phyloP scores from a whole-genome alignment of 2,113 vertebrate genomes.

The Chaenogobius annularis region DNA sequence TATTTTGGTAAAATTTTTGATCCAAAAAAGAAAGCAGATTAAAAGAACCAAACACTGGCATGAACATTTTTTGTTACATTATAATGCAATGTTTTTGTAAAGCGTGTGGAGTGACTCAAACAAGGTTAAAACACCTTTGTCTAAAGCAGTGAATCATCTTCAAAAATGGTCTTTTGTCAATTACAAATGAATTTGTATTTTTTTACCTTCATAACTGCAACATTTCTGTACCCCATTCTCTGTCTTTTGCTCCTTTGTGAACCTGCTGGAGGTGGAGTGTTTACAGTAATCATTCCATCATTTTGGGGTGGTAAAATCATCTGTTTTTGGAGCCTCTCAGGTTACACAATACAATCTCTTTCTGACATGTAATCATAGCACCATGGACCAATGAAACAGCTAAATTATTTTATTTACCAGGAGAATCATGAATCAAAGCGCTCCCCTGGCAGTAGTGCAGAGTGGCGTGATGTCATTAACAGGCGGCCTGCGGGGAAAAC shows the following conservation, averaged over 20 bases:
- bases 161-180: neutral
- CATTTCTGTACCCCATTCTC: neutral
- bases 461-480: conserved; percentile 58
- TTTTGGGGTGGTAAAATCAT: neutral
- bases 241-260: too few species aligned
- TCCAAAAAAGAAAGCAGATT: too few species aligned
- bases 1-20: too few species aligned
- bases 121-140: neutral
- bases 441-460: conserved; percentile 39
- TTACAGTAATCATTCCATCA: conserved; percentile 57
- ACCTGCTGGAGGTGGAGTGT: conserved; percentile 35
- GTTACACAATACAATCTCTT: conserved; percentile 49
- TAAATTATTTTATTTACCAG: conserved; percentile 47
- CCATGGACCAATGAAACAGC: conserved; percentile 36
- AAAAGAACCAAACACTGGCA: too few species aligned
- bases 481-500: conserved; percentile 45
- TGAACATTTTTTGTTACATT: too few species aligned
- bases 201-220: neutral
- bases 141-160: neutral
- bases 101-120: too few species aligned
- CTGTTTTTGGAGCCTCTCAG: neutral
- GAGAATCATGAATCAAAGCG: conserved; percentile 35
- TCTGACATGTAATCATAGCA: conserved; percentile 42
- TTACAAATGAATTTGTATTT: neutral
- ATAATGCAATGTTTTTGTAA: too few species aligned